These are phyloP conservation scores for Brachionus plicatilis DNA, from an alignment of 1,140 invertebrate species.

Conservation along the genomic window DNA sequence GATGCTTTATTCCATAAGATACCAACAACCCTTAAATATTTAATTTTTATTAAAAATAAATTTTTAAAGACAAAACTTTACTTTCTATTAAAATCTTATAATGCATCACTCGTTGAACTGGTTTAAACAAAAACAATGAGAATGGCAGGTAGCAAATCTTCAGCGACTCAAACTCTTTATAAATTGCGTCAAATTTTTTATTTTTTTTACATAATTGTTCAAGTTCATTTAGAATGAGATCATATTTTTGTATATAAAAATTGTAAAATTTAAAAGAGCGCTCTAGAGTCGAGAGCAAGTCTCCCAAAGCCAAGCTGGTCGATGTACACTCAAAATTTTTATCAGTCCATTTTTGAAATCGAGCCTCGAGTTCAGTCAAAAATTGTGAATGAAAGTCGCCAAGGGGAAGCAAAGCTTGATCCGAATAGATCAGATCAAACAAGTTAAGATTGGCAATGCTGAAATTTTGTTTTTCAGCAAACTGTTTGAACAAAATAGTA, in stretches of 20 bases:
- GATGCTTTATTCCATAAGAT: slow-evolving; percentile 12
- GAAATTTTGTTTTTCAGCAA: slow-evolving; percentile 3
- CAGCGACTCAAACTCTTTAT: slow-evolving; percentile 75
- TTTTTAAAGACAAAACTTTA: slow-evolving; percentile 56
- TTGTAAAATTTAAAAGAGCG: slow-evolving; percentile 64
- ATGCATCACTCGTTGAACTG: slow-evolving; percentile 78
- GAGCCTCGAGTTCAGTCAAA: slow-evolving; percentile 65
- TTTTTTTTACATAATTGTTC: slow-evolving; percentile 68
- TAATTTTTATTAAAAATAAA: neutral
- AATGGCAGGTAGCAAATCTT: slow-evolving; percentile 70
- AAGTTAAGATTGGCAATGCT: neutral
- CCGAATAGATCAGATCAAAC: neutral
- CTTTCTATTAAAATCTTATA: slow-evolving; percentile 75
- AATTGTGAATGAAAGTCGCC: slow-evolving; percentile 64
- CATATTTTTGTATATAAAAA: slow-evolving; percentile 70
- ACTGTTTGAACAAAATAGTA: neutral
- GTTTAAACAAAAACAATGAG: slow-evolving; percentile 77
- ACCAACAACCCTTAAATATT: neutral
- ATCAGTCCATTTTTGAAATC: slow-evolving; percentile 61
- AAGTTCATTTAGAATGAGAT: slow-evolving; percentile 68
- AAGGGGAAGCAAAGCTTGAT: slow-evolving; percentile 61
- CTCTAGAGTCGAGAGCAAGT: slow-evolving; percentile 21
- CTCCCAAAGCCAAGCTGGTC: neutral
- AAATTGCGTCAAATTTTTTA: slow-evolving; percentile 69
- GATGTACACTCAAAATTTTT: neutral